Conservation (phyloP, 2,113 vertebrate species). For the Eretmochelys imbricata region DNA sequence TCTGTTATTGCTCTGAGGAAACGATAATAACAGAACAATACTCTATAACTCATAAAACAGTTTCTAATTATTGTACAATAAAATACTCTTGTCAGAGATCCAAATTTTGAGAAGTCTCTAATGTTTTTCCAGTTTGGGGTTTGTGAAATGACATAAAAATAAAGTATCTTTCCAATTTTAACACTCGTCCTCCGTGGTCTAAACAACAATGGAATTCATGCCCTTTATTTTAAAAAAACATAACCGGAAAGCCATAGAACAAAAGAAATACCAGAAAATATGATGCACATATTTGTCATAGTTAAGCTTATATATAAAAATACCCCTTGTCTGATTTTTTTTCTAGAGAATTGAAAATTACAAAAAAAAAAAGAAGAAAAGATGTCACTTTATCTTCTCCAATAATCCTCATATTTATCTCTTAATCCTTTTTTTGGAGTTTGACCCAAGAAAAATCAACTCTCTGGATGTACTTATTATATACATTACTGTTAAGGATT, state of each 20-base stretch:
- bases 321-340: conserved; percentile 21
- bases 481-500: neutral
- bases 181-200: neutral
- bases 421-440: conserved; percentile 4
- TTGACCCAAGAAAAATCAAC: neutral
- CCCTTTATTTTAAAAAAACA: conserved; percentile 22
- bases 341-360: neutral
- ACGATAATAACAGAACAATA: neutral
- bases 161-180: conserved; percentile 21
- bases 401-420: conserved; percentile 25
- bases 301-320: conserved; percentile 9
- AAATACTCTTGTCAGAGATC: conserved; percentile 1
- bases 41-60: accelerated
- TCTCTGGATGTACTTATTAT: neutral
- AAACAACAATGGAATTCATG: conserved; percentile 33
- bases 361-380: neutral
- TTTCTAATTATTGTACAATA: neutral
- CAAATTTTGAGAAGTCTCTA: conserved; percentile 22
- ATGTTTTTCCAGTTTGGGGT: conserved; percentile 47
- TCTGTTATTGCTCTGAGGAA: neutral
- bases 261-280: conserved; percentile 25
- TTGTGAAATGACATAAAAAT: neutral
- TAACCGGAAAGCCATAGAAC: conserved; percentile 29
- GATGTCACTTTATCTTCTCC: neutral
- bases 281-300: conserved; percentile 8